Conservation (phyloP, 2,797 vertebrate species). For the Rhynchonycteris naso region DNA sequence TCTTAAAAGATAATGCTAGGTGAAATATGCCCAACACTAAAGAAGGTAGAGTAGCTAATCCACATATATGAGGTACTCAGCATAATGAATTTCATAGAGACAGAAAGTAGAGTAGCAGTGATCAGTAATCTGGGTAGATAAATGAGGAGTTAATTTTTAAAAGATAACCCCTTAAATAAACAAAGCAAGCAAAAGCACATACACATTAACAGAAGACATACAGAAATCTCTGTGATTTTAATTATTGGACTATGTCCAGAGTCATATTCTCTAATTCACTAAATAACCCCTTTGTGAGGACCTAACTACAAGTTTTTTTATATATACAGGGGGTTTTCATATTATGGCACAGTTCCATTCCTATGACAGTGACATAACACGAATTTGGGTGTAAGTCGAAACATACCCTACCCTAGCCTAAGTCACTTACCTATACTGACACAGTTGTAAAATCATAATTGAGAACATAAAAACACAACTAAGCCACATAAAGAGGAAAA, state of each 20-base stretch:
- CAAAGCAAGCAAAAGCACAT: not conserved
- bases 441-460: too few relatives aligned
- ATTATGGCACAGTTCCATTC: too few relatives aligned
- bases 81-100: not conserved
- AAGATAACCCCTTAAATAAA: not conserved
- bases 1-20: not conserved
- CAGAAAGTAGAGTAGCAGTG: not conserved
- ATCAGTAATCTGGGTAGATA: not conserved
- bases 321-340: too few relatives aligned
- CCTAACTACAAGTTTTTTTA: not conserved
- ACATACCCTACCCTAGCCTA: too few relatives aligned
- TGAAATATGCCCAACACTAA: not conserved
- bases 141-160: not conserved
- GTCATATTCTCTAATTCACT: not conserved
- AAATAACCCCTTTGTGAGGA: not conserved
- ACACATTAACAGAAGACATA: not conserved
- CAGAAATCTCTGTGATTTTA: not conserved
- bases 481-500: too few relatives aligned
- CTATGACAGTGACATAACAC: too few relatives aligned
- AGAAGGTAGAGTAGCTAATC: not conserved
- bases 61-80: not conserved
- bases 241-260: not conserved
- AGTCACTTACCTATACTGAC: too few relatives aligned
- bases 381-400: too few relatives aligned
- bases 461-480: too few relatives aligned